A percentile compares a stretch with the other conserved stretches of the same genome.
Conservation (phyloP, 1,140 invertebrate species). For the Paraescarpia echinospica region DNA sequence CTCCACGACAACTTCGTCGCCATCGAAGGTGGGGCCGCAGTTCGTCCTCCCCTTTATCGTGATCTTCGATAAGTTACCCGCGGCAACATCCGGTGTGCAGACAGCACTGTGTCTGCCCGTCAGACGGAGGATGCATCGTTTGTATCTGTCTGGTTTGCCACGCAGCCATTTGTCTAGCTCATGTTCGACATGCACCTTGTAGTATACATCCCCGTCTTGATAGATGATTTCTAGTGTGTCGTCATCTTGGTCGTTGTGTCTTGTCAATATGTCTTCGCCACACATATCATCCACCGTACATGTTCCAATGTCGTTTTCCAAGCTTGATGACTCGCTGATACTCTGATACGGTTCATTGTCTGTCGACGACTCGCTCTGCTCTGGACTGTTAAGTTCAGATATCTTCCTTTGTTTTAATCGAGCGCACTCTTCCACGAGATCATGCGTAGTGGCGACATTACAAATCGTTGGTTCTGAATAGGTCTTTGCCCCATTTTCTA, state of each 20-base stretch:
- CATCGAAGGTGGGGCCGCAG: conserved; percentile 45
- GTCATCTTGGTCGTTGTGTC: background rate
- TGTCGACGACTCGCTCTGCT: background rate
- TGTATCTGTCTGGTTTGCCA: too few relatives aligned
- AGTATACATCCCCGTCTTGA: background rate
- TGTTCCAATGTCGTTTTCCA: background rate
- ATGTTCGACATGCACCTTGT: background rate
- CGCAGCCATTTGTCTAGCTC: background rate
- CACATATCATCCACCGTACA: background rate
- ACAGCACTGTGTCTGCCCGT: too few relatives aligned
- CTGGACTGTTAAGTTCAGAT: background rate
- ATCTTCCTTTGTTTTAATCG: background rate
- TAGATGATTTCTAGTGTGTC: background rate
- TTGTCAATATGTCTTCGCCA: background rate
- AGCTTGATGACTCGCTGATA: background rate
- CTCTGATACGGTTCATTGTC: background rate
- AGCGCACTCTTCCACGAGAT: background rate
- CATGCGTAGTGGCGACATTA: background rate
- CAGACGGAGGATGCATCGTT: background rate
- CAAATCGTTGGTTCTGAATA: background rate
- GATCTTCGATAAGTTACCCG: conserved; percentile 28
- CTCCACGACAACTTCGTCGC: conserved; percentile 49
- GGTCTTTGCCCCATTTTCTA: background rate
- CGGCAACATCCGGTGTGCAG: background rate
- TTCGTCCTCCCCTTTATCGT: conserved; percentile 37